Conservation (phyloP, 2,888 invertebrate species). For the Sphaerophoria rueppellii region DNA sequence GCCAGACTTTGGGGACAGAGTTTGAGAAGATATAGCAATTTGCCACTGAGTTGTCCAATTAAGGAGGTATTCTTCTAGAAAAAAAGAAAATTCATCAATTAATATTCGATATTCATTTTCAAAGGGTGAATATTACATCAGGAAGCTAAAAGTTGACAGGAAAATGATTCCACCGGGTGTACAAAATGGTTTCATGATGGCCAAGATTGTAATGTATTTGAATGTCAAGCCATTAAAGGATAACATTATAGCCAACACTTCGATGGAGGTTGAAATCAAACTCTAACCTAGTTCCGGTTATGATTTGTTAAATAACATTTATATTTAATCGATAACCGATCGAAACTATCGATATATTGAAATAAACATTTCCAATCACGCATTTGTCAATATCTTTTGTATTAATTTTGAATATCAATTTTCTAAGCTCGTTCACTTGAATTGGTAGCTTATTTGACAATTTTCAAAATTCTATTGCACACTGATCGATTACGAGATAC, state of each 20-base stretch:
- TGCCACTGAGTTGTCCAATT: conserved; percentile 75
- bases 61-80: conserved; percentile 5
- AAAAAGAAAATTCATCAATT: no score
- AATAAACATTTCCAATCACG: no score
- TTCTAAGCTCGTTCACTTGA: conserved; percentile 17
- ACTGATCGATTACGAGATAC: conserved; percentile 60
- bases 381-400: not conserved
- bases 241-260: not conserved
- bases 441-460: not conserved
- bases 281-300: not conserved
- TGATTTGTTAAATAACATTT: no score
- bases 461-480: conserved; percentile 42
- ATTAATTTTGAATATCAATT: not conserved
- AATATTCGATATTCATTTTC: not conserved
- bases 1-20: conserved; percentile 74
- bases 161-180: conserved; percentile 12
- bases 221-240: not conserved
- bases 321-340: no score
- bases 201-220: not conserved
- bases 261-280: not conserved
- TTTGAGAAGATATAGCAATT: conserved; percentile 75
- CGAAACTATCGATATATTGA: no score
- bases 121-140: conserved; percentile 9
- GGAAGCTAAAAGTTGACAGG: conserved; percentile 13
- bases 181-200: not conserved